Conservation (phyloP, 2,113 vertebrate species). For the Pterocles orientalis region DNA sequence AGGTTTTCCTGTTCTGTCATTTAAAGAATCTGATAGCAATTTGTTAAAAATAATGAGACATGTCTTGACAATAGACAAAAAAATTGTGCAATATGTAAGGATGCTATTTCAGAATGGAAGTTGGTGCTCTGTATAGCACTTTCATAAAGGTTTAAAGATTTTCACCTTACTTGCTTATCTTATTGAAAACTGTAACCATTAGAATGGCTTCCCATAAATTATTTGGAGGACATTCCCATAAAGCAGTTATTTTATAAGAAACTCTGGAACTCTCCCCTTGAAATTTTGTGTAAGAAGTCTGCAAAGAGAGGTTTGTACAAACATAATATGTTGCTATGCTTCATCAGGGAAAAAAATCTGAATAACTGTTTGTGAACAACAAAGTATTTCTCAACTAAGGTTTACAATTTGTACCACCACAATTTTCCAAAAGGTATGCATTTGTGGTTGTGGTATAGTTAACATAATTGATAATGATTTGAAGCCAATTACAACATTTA, state of each 20-base stretch:
- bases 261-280: not conserved
- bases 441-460: not conserved
- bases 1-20: constrained; percentile 69
- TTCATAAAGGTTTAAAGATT: not conserved
- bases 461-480: not conserved
- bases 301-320: not conserved
- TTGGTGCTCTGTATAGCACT: not conserved
- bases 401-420: not conserved
- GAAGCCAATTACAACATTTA: not conserved
- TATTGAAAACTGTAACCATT: not conserved
- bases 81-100: not conserved
- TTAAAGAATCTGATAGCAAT: constrained; percentile 67
- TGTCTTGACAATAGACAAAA: not conserved
- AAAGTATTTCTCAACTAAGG: not conserved
- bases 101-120: not conserved
- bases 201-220: not conserved
- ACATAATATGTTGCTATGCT: not conserved
- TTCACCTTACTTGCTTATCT: not conserved
- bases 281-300: not conserved
- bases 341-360: not conserved
- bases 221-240: not conserved
- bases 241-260: not conserved
- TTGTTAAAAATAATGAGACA: constrained; percentile 53
- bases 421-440: not conserved
- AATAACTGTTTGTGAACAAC: not conserved